Evolutionary conservation across 35 echinoderm and acorn worm species (phyloP).

Genomic region (Hemicentrotus pulcherrimus): DNA sequence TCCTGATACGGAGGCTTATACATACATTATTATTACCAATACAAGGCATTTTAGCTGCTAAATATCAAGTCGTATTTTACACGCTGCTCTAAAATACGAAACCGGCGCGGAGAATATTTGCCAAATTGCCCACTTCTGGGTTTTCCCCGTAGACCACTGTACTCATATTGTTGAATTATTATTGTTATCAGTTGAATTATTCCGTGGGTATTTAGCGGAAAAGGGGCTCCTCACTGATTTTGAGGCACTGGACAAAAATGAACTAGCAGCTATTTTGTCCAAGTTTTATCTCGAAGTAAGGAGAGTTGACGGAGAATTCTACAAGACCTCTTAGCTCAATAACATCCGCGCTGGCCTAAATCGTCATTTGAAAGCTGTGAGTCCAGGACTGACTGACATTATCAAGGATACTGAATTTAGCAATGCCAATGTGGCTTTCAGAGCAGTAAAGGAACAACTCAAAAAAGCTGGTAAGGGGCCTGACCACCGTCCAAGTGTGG

Average conservation of each 20-base stretch:
- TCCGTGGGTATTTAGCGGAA: background rate
- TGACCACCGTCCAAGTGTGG: background rate
- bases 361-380: conserved; percentile 34
- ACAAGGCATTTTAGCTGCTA: too few relatives aligned
- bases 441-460: background rate
- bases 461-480: conserved; percentile 38
- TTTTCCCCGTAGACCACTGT: too few relatives aligned
- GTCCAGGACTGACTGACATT: background rate
- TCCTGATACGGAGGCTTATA: too few relatives aligned
- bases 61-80: too few relatives aligned
- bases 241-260: background rate
- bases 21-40: too few relatives aligned
- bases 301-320: background rate
- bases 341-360: background rate
- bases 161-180: too few relatives aligned
- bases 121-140: too few relatives aligned
- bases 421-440: background rate
- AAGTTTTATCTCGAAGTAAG: conserved; percentile 28
- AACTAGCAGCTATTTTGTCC: background rate
- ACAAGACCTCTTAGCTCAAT: background rate
- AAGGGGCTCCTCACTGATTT: conserved; percentile 16
- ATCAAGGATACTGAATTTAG: conserved; percentile 30
- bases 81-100: too few relatives aligned
- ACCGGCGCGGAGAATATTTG: too few relatives aligned
- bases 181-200: background rate